Base-by-base conservation (phyloP, 2,113 vertebrate genomes). In the Todiramphus chloris region DNA sequence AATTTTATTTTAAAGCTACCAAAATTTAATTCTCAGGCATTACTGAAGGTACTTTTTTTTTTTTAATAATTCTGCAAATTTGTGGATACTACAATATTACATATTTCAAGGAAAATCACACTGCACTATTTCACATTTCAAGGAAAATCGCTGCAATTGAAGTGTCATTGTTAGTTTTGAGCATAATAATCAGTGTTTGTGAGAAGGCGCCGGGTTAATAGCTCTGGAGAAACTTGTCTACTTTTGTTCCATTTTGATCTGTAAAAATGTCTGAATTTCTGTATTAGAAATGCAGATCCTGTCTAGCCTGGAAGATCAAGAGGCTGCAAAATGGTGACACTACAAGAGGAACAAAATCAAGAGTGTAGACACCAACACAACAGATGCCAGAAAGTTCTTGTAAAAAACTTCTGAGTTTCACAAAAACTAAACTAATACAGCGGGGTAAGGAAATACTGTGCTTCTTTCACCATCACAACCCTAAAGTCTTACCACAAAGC, bases 171-270 rank as follows among this genome's bases (percentile, higher is more conserved):
- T 51, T 21, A 72, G 43, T 75, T 94, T 68, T 77, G 21, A 84
- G 56, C 66, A 89, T 77, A 94, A 62, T 87, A 87, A 82, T 84
- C 89, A 84, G 35, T 2, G 3, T 11, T 83, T 39, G 62, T 50
- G 37, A 84, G 73, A 96, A 94, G 69, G 39, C 10, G 0, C 37
- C 84, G 46, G 17, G 53, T 82, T 91, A 97, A 88, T 79, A 94
- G 63, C 31, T 62, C 63, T 86, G 75, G 39, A 91, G 55, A 83
- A 94, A 77, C 44, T 50, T 81, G 74, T 76, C 72, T 82, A 55
- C 41, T 87, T 83, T 87, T 76, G n/a, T 50, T 95, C 72, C 56
- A 41, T 93, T 89, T 73, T 86, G 78, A 81, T 77, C 37, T 93
- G 60, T 44, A 85, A 84, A 93, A 90, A 73, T 0, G 0, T 17